phyloP scores from a whole-genome alignment of 2,888 invertebrate species.

The Luperina testacea region DNA sequence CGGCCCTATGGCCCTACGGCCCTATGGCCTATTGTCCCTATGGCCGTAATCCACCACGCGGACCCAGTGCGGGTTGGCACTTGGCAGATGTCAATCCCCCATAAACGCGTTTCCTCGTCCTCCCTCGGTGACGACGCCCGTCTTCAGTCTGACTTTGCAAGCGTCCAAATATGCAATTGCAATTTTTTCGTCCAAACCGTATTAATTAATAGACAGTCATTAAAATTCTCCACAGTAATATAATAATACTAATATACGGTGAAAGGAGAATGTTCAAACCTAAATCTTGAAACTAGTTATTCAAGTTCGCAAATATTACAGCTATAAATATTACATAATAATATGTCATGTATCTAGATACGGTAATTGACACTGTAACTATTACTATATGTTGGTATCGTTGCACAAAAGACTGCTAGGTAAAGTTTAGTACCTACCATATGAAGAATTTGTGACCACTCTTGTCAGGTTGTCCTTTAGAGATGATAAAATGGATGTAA shows the following conservation, averaged over 20 bases:
- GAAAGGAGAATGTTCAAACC: constrained; percentile 29
- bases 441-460: not conserved
- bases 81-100: not conserved
- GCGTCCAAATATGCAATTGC: not conserved
- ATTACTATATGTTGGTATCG: not conserved
- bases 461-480: not conserved
- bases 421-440: not conserved
- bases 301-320: constrained; percentile 32
- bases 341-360: constrained; percentile 5
- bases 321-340: constrained; percentile 39
- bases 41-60: not conserved
- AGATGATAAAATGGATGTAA: not conserved
- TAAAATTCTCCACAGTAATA: not conserved
- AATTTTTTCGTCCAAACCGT: not conserved
- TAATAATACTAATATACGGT: not conserved
- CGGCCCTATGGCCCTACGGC: no score
- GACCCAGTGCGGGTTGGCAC: not conserved
- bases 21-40: no score
- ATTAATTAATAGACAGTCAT: not conserved
- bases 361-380: not conserved
- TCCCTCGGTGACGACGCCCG: no score
- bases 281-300: constrained; percentile 40
- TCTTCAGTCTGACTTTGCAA: not conserved
- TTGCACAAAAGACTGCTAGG: not conserved
- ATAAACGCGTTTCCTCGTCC: no score